phyloP scores from a whole-genome alignment of 2,888 invertebrate genomes.

The Hesperia comma region DNA sequence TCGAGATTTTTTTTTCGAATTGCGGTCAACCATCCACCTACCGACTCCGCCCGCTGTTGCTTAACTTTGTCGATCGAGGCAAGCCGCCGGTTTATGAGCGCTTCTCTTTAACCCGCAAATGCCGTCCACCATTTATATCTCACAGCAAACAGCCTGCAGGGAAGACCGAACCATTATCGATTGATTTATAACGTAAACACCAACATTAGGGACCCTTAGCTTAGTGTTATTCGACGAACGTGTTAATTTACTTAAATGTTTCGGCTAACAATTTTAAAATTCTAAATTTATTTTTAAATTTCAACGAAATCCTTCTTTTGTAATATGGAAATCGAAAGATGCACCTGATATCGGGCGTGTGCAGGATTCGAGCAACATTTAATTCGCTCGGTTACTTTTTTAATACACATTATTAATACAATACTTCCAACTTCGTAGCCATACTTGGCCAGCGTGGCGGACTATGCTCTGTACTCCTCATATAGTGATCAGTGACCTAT shows the following conservation, averaged over 20 bases:
- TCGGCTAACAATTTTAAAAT: conserved; percentile 17
- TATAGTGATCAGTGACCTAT: too few species aligned
- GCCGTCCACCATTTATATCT: background rate
- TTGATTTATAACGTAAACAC: conserved; percentile 70
- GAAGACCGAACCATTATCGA: conserved; percentile 57
- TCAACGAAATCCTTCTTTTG: background rate
- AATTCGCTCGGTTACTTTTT: background rate
- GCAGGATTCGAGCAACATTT: background rate
- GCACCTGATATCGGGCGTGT: background rate
- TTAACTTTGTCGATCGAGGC: too few species aligned
- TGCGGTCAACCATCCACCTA: too few species aligned
- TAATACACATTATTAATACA: too few species aligned
- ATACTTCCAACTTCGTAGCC: too few species aligned
- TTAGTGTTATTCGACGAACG: conserved; percentile 55
- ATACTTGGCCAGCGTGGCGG: too few species aligned
- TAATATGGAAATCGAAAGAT: background rate
- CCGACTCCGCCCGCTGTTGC: too few species aligned
- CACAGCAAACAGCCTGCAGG: conserved; percentile 13
- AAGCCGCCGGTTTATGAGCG: too few species aligned
- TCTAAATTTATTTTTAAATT: background rate
- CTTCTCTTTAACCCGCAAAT: background rate
- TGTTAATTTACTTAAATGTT: conserved; percentile 58
- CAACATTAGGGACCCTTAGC: conserved; percentile 45
- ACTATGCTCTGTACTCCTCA: too few species aligned
- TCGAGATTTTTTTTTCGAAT: too few species aligned